These are phyloP conservation scores for Tragelaphus eurycerus DNA, from an alignment of 2,797 vertebrate species.

Conservation along the genomic window DNA sequence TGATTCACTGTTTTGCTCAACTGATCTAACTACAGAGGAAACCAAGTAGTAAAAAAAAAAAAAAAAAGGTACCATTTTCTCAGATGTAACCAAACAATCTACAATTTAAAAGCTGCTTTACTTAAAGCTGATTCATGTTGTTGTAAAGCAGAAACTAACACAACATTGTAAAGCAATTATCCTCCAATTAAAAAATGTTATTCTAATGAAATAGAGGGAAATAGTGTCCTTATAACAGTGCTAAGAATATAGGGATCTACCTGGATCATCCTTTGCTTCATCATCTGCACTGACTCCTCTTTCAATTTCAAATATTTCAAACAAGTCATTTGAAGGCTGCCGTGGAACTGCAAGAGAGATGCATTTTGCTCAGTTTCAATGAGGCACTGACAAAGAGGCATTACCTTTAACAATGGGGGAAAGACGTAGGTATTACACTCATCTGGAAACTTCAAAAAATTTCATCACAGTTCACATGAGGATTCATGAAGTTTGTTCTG, in stretches of 20 bases:
- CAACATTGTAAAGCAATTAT: neutral
- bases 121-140: neutral
- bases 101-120: neutral
- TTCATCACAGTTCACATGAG: constrained; percentile 39
- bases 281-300: constrained; percentile 92
- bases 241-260: constrained; percentile 75
- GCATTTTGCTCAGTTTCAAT: neutral
- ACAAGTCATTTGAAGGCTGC: constrained; percentile 89
- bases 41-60: neutral
- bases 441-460: constrained; percentile 38
- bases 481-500: constrained; percentile 13
- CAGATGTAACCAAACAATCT: neutral
- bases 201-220: neutral
- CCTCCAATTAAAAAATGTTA: neutral
- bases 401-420: constrained; percentile 32
- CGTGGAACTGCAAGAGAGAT: constrained; percentile 89
- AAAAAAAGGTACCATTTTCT: neutral
- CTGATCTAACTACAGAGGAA: constrained; percentile 17
- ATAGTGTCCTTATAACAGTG: neutral
- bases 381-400: constrained; percentile 10
- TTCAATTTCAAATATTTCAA: constrained; percentile 94
- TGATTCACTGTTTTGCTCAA: constrained; percentile 13
- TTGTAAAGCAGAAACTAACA: neutral
- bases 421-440: constrained; percentile 10
- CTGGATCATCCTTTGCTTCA: constrained; percentile 93